phyloP scores from a whole-genome alignment of 1,140 invertebrate species.

The Ruditapes philippinarum region DNA sequence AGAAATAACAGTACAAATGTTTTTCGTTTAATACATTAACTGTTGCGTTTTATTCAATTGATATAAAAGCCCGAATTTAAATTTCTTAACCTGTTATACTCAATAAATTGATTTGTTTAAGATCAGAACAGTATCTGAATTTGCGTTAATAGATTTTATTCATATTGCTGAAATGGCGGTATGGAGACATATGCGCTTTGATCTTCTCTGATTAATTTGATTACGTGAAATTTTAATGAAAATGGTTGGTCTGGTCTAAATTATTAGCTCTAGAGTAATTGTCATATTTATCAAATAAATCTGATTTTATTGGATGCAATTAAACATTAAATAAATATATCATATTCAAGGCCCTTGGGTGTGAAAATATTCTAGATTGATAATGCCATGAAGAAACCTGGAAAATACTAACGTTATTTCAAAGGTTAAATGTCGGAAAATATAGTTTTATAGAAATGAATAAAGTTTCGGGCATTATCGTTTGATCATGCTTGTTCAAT shows the following conservation, averaged over 20 bases:
- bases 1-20: neutral
- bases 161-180: neutral
- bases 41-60: neutral
- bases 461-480: too few relatives aligned
- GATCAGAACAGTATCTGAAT: neutral
- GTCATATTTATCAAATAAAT: conserved; percentile 3
- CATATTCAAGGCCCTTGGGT: neutral
- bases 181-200: neutral
- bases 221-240: conserved; percentile 25
- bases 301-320: neutral
- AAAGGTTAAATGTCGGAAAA: too few relatives aligned
- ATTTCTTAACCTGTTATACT: neutral
- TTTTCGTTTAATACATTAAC: neutral
- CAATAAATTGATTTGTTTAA: neutral
- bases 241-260: neutral
- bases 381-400: too few relatives aligned
- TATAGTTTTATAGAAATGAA: too few relatives aligned
- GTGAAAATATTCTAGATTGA: too few relatives aligned
- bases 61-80: neutral
- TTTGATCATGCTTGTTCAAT: too few relatives aligned
- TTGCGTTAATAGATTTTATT: neutral
- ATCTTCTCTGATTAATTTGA: conserved; percentile 1
- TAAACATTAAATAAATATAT: neutral
- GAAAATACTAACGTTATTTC: too few relatives aligned
- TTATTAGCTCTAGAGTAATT: neutral